Evolutionary conservation across 2,797 vertebrate species (phyloP), one percentile per base, ranked within the genome.

Genomic region (Premnoplex brunnescens): DNA sequence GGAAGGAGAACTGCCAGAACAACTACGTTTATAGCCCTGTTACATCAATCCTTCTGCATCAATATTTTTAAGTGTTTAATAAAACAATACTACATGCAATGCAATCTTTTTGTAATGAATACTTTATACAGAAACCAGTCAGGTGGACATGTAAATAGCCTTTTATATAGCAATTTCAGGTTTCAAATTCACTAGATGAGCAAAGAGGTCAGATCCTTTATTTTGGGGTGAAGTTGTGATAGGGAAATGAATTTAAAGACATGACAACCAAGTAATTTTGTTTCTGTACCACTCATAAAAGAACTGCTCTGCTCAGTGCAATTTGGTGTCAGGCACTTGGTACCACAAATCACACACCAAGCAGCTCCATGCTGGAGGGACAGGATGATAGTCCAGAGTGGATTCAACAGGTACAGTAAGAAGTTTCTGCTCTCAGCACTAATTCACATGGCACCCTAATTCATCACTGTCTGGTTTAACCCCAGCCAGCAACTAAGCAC

Each of bases 51-150:
- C 85, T 75, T 58, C 58, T 51, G 60, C 73, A 90, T 74, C 74
- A 28, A 75, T 82, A 81, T 89, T 89, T 88, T 95, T 67, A 93
- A 95, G 93, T 83, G 52, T 83, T 93, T 93, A 93, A 95, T 85
- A 93, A 89, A 58, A 69, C 79, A 92, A 89, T 21, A 74, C 55
- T 54, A 88, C 73, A 80, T 14, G 32, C 67, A 32, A 41, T 58
- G 71, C 75, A 77, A 89, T 86, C 85, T 90, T 85, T 79, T 27
- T 56, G 43, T 68, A 83, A 91, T 80, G 51, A 93, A 94, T 85
- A 86, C 63, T 94, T 85, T 36, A 88, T 5, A 81, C 7, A 92
- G 59, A 72, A 91, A 73, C 12, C 71, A 89, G 76, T 46, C 90
- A 76, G 73, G 51, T 69, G 56, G 52, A 39, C 69, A 43, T 10